Conservation (phyloP, 2,113 vertebrate genomes). For the Varanus salvator region DNA sequence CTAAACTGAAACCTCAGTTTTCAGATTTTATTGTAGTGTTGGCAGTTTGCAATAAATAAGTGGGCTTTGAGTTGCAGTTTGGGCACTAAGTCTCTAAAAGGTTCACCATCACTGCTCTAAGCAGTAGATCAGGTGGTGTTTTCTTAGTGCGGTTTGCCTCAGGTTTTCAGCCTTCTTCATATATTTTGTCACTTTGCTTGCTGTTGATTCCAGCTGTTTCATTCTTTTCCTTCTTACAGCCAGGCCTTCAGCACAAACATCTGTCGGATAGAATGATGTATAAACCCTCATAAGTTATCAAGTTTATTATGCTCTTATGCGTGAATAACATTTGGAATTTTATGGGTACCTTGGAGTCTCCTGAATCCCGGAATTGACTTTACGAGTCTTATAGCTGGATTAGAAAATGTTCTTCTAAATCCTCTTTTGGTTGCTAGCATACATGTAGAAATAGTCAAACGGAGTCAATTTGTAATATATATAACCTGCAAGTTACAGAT, state of each 20-base stretch:
- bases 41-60: no score
- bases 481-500: not conserved
- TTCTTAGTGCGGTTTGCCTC: constrained; percentile 42
- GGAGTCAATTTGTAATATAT: not conserved
- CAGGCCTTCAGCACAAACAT: constrained; percentile 19
- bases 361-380: constrained; percentile 7
- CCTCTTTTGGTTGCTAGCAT: not conserved
- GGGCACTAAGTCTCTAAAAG: no score
- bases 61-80: no score
- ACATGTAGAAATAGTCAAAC: not conserved
- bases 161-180: constrained; percentile 54
- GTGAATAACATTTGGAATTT: not conserved
- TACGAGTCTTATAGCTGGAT: constrained; percentile 1
- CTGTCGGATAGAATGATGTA: constrained; percentile 37
- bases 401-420: not conserved
- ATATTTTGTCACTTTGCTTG: constrained; percentile 44
- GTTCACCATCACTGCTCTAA: no score
- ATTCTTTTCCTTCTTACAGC: constrained; percentile 33
- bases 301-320: not conserved
- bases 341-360: constrained; percentile 24
- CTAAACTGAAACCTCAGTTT: no score
- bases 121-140: constrained; percentile 19
- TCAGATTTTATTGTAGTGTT: no score
- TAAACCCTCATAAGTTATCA: constrained; percentile 7
- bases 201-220: constrained; percentile 48